Conservation (phyloP, 2,888 invertebrate genomes). For the Agriotes lineatus region DNA sequence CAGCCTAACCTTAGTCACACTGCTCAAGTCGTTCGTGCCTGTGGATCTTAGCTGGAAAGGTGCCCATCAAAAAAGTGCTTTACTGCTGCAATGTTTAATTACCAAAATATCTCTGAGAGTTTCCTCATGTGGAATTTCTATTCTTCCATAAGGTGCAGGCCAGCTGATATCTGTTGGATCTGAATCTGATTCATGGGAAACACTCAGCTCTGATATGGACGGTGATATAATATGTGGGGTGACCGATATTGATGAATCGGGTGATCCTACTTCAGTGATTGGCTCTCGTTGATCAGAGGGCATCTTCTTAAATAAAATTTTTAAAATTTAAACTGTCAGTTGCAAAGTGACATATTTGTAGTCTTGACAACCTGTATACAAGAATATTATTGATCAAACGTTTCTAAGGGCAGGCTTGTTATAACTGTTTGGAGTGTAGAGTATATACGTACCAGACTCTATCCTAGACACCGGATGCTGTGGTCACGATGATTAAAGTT, state of each 20-base stretch:
- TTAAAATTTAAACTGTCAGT: too few species aligned
- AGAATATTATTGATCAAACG: too few species aligned
- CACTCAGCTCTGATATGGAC: slow-evolving; percentile 16
- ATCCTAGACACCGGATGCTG: too few species aligned
- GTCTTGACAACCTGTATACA: too few species aligned
- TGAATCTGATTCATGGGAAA: slow-evolving; percentile 20
- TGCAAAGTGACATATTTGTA: too few species aligned
- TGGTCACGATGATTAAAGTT: too few species aligned
- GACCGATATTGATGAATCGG: slow-evolving; percentile 3
- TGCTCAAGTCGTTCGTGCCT: slow-evolving; percentile 65
- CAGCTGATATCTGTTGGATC: not conserved
- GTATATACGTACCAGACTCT: too few species aligned
- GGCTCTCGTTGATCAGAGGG: slow-evolving; percentile 21
- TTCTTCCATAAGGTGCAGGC: slow-evolving; percentile 8
- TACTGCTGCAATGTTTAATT: slow-evolving; percentile 16
- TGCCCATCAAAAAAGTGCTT: not conserved
- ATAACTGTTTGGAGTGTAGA: too few species aligned
- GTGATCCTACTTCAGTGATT: slow-evolving; percentile 12
- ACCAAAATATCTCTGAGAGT: slow-evolving; percentile 56
- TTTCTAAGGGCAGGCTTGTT: too few species aligned
- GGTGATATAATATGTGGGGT: slow-evolving; percentile 18
- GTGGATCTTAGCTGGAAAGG: slow-evolving; percentile 58
- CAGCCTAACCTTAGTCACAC: slow-evolving; percentile 72
- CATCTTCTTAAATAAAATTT: too few species aligned
- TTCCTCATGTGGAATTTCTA: slow-evolving; percentile 49